Base-by-base conservation (phyloP, 2,113 vertebrate genomes). In the Odontophorus gujanensis region DNA sequence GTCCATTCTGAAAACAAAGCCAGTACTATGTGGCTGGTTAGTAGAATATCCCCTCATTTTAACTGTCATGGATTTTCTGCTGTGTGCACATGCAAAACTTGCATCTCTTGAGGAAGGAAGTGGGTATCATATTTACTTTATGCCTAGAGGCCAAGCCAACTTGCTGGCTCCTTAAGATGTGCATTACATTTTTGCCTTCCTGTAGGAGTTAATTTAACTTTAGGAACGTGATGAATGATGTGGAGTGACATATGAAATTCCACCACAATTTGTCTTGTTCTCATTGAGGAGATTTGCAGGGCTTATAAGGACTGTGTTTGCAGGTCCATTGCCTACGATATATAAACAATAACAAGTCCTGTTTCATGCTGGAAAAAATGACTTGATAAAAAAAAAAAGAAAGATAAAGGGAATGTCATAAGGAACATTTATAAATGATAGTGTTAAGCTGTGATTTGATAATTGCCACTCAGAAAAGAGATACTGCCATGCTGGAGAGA, bases 161-260 rank as follows among this genome's bases (percentile, higher is more conserved):
- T 19, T 91, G 51, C 38, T 92, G 55, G 24, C 24, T 92, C 45
- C 55, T 89, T 68, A 75, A 67, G 69, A 78, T 69, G 72, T 51
- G 66, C 13, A 57, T 84, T 93, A 74, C 28, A 55, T 76, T 90
- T 79, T 79, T 65, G 30, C 11, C 55, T 95, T 93, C 55, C 55
- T 76, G 65, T 89, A 87, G 67, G 69, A 94, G 93, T 87, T 91
- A 94, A 91, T 96, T 72, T 92, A 93, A 81, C 72, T 81, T 85
- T 43, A 78, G 76, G 89, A 93, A 77, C 50, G 91, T 63, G 58
- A 74, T 79, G 80, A 91, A 94, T 79, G 50, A 32, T 92, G 58
- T 5, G 20, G 76, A 72, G 36, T 81, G 88, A 85, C 89, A 87
- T 87, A 92, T 45, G 40, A 84, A 72, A 81, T 81, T 72, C 78